These are phyloP conservation scores for Myrmecobius fasciatus DNA, from an alignment of 2,113 vertebrate genomes.

Conservation along the genomic window DNA sequence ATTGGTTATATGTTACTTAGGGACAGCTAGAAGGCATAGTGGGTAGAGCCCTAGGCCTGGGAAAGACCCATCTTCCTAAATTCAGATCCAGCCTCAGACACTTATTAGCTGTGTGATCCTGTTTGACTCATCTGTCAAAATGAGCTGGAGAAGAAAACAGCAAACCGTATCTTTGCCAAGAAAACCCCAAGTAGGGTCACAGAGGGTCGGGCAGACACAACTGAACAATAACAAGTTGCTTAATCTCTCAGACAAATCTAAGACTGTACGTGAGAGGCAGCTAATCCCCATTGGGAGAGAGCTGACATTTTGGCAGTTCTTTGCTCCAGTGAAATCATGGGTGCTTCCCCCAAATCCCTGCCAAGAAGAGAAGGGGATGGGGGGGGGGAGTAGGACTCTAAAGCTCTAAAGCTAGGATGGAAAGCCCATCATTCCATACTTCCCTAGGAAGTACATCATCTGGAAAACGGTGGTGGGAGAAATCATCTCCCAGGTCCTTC, in stretches of 20 bases:
- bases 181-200: not conserved
- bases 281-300: not conserved
- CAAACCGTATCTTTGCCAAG: not conserved
- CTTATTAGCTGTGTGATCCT: not conserved
- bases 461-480: not conserved
- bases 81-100: not conserved
- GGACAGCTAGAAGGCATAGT: not conserved
- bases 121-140: not conserved
- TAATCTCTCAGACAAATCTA: not conserved
- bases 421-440: not conserved
- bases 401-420: not conserved
- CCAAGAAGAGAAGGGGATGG: not conserved
- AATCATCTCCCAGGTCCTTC: not conserved
- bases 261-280: not conserved
- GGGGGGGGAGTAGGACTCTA: not conserved
- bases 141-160: not conserved
- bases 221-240: not conserved
- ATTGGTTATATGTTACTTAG: not conserved
- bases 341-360: not conserved
- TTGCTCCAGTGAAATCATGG: not conserved
- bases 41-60: not conserved
- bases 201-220: not conserved
- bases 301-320: not conserved
- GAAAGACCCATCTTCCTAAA: not conserved
- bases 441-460: not conserved